Evolutionary conservation across 1,140 invertebrate species (phyloP), one percentile per base, ranked within the genome.

Genomic region (Dreissena rostriformis): DNA sequence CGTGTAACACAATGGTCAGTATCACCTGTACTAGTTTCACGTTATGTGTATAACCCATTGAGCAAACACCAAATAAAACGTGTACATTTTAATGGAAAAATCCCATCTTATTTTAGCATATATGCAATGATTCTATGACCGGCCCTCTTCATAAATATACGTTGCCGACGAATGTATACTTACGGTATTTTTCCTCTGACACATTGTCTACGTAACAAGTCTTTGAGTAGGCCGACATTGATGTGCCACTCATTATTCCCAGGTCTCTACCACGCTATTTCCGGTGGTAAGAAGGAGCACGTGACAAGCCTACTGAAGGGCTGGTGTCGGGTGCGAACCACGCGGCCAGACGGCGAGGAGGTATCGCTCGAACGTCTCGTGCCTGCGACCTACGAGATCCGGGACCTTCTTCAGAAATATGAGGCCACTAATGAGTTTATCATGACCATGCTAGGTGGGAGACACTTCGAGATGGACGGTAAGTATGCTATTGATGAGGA

Each of bases 311-410:
- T 86, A 26, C 22, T 86, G 26, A 65, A 75, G 26, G 75, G 80
- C 17, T 87, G 86, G 86, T 87, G 86, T 70, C 83, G 86, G 12
- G 79, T 79, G 2, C 68, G 65, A 26, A n/a, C 82, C 12, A 70
- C 57, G 17, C 51, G 82, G n/a, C 49, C 72, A 70, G 79, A 85
- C 57, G 63, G 86, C 39, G 53, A 63, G 24, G 82, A 84, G 22
- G 67, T 84, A 10, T 67, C 75, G 26, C 29, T 84, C 0, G 7
- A 26, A 22, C n/a, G 61, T 6, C 49, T 76, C 8, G 57, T 78
- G 17, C 11, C 51, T 14, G 65, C 55, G 24, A n/a, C 73, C 15
- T 71, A 74, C 17, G 49, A 73, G 12, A 24, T 29, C 24, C 52
- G 55, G 19, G 7, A 0, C 19, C 67, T 86, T 6, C 24, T 83